Base-by-base conservation (phyloP, 2,888 invertebrate species). In the Nomada ruficornis region DNA sequence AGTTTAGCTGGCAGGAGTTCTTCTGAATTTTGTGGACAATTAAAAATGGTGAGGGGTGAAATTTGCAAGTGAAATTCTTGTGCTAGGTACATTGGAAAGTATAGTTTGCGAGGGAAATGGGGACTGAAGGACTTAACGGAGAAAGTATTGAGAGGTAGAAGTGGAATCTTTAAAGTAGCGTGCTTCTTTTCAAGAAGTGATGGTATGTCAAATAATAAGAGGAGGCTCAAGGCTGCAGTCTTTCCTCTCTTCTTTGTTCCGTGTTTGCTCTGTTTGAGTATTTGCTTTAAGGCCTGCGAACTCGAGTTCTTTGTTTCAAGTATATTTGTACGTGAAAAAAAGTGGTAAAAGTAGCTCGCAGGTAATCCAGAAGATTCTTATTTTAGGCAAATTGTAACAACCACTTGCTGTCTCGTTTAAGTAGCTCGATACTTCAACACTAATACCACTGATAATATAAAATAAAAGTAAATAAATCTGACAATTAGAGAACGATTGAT, bases 21-120 rank as follows among this genome's bases (percentile, higher is more conserved):
- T 23, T 44, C 20, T 20, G 2, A 1, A n/a, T 44, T n/a, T 63
- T 2, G 10, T 36, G 54, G 15, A 23, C 20, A 42, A 55, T 20
- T 18, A 18, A 68, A 15, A 36, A 60, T 70, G 70, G 60, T 70
- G 60, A 70, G 70, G 47, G 20, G 15, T 23, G 13, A 57, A 15
- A 36, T 18, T 47, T 57, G n/a, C 29, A n/a, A 57, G 26, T 47
- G 18, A 23, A 15, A 42, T 42, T 42, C 20, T 44, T 2, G 18
- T 18, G 15, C n/a, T 23, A 63, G 3, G 36, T 36, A 36, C 7
- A 11, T 36, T 36, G 36, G 36, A 36, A 36, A 5, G 15, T 13
- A 15, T 15, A 23, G 9, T 18, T 15, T 23, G 18, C 1, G 47
- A 15, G 47, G 47, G 36, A 15, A n/a, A 9, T n/a, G 7, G 7